A percentile compares a stretch with the other conserved stretches of the same genome.
phyloP scores from a whole-genome alignment of 2,113 vertebrate genomes.

The Grus americana region DNA sequence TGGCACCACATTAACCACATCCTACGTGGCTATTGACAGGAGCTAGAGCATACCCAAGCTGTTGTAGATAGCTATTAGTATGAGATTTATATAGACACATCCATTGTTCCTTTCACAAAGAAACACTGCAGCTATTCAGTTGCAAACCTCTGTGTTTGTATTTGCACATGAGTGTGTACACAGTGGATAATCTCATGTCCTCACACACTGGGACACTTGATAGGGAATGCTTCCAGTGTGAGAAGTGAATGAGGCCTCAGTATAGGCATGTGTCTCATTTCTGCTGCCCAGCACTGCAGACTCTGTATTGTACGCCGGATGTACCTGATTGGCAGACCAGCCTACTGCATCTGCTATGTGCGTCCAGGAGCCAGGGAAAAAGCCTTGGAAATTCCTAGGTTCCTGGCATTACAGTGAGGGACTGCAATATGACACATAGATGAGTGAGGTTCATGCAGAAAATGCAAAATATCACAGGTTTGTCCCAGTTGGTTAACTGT shows the following conservation, averaged over 20 bases:
- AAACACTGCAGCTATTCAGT: neutral
- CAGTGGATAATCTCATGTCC: neutral
- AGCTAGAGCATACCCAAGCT: neutral
- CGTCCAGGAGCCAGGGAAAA: neutral
- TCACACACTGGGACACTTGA: neutral
- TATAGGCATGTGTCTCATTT: accelerated
- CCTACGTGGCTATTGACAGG: neutral
- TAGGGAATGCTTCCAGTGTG: neutral
- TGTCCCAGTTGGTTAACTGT: neutral
- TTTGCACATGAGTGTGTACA: accelerated
- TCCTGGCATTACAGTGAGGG: neutral
- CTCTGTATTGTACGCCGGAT: neutral
- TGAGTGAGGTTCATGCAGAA: neutral
- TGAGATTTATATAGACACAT: neutral
- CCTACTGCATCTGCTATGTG: neutral
- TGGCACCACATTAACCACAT: neutral
- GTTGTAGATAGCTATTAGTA: neutral
- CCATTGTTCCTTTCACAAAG: neutral
- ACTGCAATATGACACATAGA: neutral
- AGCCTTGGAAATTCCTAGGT: neutral
- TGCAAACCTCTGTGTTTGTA: neutral
- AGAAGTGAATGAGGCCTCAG: neutral
- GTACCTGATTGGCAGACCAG: neutral
- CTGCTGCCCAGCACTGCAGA: neutral
- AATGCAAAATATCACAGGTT: neutral